Base-by-base conservation (phyloP, 2,888 invertebrate genomes). In the Eubasilissa splendida region DNA sequence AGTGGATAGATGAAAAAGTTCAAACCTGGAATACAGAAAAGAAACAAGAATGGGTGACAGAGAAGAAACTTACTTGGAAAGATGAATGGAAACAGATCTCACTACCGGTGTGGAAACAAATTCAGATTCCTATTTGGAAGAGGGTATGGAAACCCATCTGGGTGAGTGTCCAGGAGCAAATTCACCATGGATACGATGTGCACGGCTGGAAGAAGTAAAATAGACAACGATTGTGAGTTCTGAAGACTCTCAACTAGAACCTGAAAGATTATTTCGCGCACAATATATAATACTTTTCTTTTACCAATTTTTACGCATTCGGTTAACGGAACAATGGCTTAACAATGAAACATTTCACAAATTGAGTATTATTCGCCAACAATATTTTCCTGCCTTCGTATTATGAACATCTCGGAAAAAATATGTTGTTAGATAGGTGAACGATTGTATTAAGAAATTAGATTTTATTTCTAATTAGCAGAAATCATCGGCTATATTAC, bases 61-160 rank as follows among this genome's bases (percentile, higher is more conserved):
- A 93, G 85, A 94, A 94, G 87, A 92, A 94, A 85, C 88, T 90
- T 85, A 84, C 91, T 63, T 92, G 91, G 91, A 90, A 91, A 75
- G 91, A 92, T 0, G 89, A 93, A 33, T 93, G 93, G 87, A 92
- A 91, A 86, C 92, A 94, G 87, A 89, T 92, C 84, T 93, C 93
- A 91, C 93, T 93, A 60, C 93, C 94, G 42, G 90, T 90, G 85
- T 90, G 94, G 94, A 93, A 95, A 87, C 92, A 94, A 85, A 91
- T 95, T 12, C 94, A 94, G 90, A 93, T 94, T 82, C 95, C 95
- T 9, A 93, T 94, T 52, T 95, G 95, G 94, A 94, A 96, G 86
- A 95, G 96, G 87, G 95, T 96, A 83, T 96, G 94, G 94, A 94
- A 94, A 86, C 96, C 96, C 0, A 95, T 96, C 0, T 94, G 95